A percentile compares a stretch with the other conserved stretches of the same genome.
Conservation (phyloP, 2,888 invertebrate genomes). For the Limnephilus marmoratus region DNA sequence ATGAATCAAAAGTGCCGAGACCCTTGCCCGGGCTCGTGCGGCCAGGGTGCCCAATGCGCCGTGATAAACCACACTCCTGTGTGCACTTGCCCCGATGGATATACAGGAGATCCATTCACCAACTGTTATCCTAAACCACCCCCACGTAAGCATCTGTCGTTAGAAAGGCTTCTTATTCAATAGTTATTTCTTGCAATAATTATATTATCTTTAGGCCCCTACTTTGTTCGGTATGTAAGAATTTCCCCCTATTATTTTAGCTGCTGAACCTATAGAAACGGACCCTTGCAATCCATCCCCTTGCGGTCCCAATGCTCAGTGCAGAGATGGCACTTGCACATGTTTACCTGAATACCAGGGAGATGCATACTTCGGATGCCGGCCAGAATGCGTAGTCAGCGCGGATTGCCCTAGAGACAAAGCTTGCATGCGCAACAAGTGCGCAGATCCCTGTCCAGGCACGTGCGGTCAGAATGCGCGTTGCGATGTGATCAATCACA, state of each 20-base stretch:
- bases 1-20: constrained; percentile 81
- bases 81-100: constrained; percentile 79
- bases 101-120: constrained; percentile 80
- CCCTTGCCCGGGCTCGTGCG: constrained; percentile 84
- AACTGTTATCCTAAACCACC: constrained; percentile 72
- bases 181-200: not conserved
- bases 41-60: constrained; percentile 77
- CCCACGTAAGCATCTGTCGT: constrained; percentile 73
- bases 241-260: constrained; percentile 69
- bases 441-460: constrained; percentile 83
- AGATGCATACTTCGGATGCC: constrained; percentile 86
- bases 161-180: constrained; percentile 61
- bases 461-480: constrained; percentile 81
- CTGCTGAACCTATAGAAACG: constrained; percentile 68
- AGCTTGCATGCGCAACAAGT: constrained; percentile 83
- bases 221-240: constrained; percentile 48
- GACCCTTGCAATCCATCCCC: constrained; percentile 84
- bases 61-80: constrained; percentile 81
- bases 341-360: constrained; percentile 86
- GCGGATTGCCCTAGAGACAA: constrained; percentile 84
- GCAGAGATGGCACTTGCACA: constrained; percentile 82
- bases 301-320: constrained; percentile 86
- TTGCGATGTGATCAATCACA: constrained; percentile 81
- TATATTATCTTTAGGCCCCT: not conserved
- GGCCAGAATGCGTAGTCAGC: constrained; percentile 86